These are phyloP conservation scores for Lutraria lutraria DNA, from an alignment of 2,888 invertebrate species.

Conservation along the genomic window DNA sequence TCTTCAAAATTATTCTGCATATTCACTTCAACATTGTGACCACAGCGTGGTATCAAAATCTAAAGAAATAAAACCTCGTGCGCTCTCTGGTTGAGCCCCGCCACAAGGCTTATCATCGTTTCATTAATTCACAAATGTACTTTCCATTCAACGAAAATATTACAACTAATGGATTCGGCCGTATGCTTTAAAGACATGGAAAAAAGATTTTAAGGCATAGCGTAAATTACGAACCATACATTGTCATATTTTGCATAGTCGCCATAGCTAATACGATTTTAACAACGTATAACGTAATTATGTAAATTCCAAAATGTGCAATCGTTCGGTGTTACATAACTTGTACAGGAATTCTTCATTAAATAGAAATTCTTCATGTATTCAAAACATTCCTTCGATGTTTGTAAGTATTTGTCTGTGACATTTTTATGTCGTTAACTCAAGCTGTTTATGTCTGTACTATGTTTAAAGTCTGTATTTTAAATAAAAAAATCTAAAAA, in stretches of 20 bases:
- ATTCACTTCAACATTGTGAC: not conserved
- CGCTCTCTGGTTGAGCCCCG: not conserved
- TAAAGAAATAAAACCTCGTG: not conserved
- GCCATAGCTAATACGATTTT: slow-evolving; percentile 43
- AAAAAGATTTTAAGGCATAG: slow-evolving; percentile 58
- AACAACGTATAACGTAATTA: slow-evolving; percentile 65
- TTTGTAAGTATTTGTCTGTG: slow-evolving; percentile 52
- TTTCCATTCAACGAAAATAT: slow-evolving; percentile 54
- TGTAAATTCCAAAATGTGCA: slow-evolving; percentile 66
- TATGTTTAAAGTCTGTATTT: slow-evolving; percentile 19
- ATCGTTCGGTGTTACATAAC: slow-evolving; percentile 62
- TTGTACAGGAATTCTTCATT: slow-evolving; percentile 40
- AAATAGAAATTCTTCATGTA: slow-evolving; percentile 50
- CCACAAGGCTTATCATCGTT: slow-evolving; percentile 1
- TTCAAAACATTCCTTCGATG: slow-evolving; percentile 56
- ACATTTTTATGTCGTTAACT: slow-evolving; percentile 57
- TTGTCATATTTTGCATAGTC: slow-evolving; percentile 68
- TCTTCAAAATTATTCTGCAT: not conserved
- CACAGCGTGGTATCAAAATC: not conserved
- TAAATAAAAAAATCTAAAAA: slow-evolving; percentile 18
- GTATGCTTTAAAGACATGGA: slow-evolving; percentile 60
- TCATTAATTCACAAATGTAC: slow-evolving; percentile 24
- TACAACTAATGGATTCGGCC: slow-evolving; percentile 56
- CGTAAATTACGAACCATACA: slow-evolving; percentile 63
- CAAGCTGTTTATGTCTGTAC: slow-evolving; percentile 50